Evolutionary conservation across 2,888 invertebrate genomes (phyloP).

Genomic region (Cosmorhoe ocellata): DNA sequence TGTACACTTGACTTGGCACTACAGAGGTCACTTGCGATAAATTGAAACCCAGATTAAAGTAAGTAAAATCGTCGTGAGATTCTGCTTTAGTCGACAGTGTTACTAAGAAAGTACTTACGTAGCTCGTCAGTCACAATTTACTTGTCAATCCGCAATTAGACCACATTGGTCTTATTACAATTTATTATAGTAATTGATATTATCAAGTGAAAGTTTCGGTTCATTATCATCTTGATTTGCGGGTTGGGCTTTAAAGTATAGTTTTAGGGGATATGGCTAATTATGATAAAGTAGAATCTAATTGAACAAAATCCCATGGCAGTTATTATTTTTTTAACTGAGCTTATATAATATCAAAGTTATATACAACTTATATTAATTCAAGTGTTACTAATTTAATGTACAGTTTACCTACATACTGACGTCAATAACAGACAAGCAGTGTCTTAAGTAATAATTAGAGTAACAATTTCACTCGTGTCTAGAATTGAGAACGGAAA

Average conservation of each 20-base stretch:
- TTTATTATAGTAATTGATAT: slow-evolving; percentile 50
- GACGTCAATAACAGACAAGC: slow-evolving; percentile 17
- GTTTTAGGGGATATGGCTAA: slow-evolving; percentile 19
- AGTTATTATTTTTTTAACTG: background rate
- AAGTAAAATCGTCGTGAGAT: no score
- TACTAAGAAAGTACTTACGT: slow-evolving; percentile 26
- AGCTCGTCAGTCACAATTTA: slow-evolving; percentile 39
- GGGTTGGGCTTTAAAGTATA: slow-evolving; percentile 27
- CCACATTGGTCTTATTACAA: slow-evolving; percentile 47
- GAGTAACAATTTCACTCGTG: slow-evolving; percentile 28
- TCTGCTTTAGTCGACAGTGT: slow-evolving; percentile 12
- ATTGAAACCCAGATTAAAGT: no score
- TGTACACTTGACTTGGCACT: no score
- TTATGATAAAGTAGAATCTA: slow-evolving; percentile 20
- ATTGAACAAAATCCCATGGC: slow-evolving; percentile 1
- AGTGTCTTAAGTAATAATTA: slow-evolving; percentile 31
- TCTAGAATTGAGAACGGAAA: slow-evolving; percentile 47
- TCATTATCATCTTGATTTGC: slow-evolving; percentile 44
- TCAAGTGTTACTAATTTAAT: no score
- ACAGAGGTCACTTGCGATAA: no score
- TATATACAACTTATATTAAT: no score
- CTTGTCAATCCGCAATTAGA: slow-evolving; percentile 55
- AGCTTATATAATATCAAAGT: no score
- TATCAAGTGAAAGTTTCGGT: slow-evolving; percentile 41
- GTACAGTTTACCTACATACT: slow-evolving; percentile 3